Evolutionary conservation across 1,140 invertebrate genomes (phyloP), one percentile per base, ranked within the genome.

Genomic region (Phortica variegata): DNA sequence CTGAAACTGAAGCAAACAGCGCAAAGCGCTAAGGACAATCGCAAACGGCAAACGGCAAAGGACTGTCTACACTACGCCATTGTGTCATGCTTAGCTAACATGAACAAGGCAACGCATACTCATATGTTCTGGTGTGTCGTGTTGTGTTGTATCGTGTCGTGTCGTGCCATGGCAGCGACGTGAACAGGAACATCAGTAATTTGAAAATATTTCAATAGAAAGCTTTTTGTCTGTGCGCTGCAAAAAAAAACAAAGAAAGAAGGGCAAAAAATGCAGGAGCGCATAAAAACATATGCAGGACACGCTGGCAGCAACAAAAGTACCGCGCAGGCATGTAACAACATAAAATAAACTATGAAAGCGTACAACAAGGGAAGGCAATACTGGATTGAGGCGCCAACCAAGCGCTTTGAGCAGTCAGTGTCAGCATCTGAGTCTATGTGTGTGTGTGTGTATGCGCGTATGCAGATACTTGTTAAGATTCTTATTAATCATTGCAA

Each of bases 151-250:
- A n/a, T n/a, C n/a, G n/a, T n/a, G n/a, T n/a, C n/a, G n/a, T n/a
- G n/a, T n/a, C n/a, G n/a, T n/a, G n/a, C n/a, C n/a, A n/a, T n/a
- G n/a, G n/a, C n/a, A n/a, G n/a, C n/a, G n/a, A n/a, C n/a, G n/a
- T n/a, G 39, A 33, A 10, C 32, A 34, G 32, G 9, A 34, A 52
- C 55, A 48, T 43, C 32, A 58, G 63, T 69, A 68, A 68, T 68
- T 68, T 68, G 65, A 60, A 60, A 68, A 68, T 68, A 68, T 68
- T 69, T 68, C 63, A 68, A 68, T 69, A 54, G 65, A 60, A 62
- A n/a, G n/a, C n/a, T n/a, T n/a, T n/a, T n/a, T n/a, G n/a, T n/a
- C n/a, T n/a, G n/a, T n/a, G n/a, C n/a, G n/a, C n/a, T n/a, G n/a
- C 57, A 62, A 60, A 43, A 39, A 38, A 15, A 26, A 49, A 47